A percentile compares a stretch with the other conserved stretches of the same genome.
Evolutionary conservation across 2,113 vertebrate genomes (phyloP).

Genomic region (Odobenus rosmarus): DNA sequence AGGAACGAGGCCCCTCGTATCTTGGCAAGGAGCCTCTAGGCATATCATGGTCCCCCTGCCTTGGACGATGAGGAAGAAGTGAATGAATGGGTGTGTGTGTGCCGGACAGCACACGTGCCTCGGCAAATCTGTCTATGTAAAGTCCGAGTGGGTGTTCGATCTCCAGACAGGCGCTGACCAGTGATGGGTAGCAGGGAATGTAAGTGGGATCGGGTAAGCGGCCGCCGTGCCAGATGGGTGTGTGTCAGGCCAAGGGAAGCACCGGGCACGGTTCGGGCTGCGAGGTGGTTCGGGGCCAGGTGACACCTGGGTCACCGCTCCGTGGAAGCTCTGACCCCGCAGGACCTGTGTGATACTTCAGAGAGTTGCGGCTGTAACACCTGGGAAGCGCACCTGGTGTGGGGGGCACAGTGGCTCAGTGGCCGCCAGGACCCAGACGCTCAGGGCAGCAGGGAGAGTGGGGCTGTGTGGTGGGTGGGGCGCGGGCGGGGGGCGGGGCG

Average conservation of each 20-base stretch:
- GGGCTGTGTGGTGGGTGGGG: background rate
- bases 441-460: background rate
- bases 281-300: rapidly evolving
- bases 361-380: background rate
- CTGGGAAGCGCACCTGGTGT: rapidly evolving
- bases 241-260: no score
- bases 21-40: background rate
- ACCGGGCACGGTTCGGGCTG: rapidly evolving
- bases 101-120: background rate
- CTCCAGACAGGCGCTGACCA: rapidly evolving
- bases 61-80: rapidly evolving
- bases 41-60: rapidly evolving
- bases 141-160: no score
- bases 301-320: background rate
- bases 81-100: no score
- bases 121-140: background rate
- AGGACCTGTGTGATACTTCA: no score
- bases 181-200: no score
- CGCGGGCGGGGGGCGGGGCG: no score
- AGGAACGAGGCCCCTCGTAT: background rate
- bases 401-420: rapidly evolving
- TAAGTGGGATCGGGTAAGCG: rapidly evolving
- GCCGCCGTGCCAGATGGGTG: rapidly evolving
- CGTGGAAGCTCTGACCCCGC: rapidly evolving
- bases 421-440: background rate